Percentiles rank a stretch among this genome's conserved stretches.
These are phyloP conservation scores for Drosophila prosaltans DNA, from an alignment of 1,140 invertebrate species.

Conservation along the genomic window DNA sequence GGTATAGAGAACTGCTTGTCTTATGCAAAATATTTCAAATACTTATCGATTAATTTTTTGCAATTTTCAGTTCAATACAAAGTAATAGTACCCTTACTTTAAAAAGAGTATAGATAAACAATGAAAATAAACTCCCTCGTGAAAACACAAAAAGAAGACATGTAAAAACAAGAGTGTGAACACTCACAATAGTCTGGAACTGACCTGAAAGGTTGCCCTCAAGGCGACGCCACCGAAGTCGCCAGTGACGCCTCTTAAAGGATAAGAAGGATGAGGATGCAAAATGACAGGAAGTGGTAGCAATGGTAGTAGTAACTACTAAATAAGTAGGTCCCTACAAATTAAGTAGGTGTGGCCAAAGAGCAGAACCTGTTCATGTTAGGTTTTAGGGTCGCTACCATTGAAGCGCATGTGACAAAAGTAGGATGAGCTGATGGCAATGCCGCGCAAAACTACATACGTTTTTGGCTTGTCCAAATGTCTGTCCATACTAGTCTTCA, in stretches of 20 bases:
- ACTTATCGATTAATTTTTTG: too few species aligned
- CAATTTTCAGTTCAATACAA: neutral
- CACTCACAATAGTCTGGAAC: conserved; percentile 31
- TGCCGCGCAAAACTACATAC: conserved; percentile 24
- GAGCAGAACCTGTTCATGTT: conserved; percentile 41
- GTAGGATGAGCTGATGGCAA: conserved; percentile 52
- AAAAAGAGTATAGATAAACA: conserved; percentile 1
- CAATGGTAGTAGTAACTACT: conserved; percentile 28
- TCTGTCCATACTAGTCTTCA: conserved; percentile 1
- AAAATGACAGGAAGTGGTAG: conserved; percentile 52
- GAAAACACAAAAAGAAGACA: conserved; percentile 23
- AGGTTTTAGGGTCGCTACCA: conserved; percentile 21
- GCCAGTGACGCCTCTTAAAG: neutral
- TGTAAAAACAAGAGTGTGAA: conserved; percentile 49
- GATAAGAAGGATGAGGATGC: conserved; percentile 47
- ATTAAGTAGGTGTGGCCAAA: conserved; percentile 44
- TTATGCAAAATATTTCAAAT: too few species aligned
- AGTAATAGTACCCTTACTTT: neutral
- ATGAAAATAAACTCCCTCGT: neutral
- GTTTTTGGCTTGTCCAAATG: conserved; percentile 25
- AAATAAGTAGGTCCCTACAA: conserved; percentile 47
- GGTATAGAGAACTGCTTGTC: too few species aligned
- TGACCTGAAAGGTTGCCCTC: conserved; percentile 41
- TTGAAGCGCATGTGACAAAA: conserved; percentile 58
- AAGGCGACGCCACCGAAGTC: neutral